Percentiles rank a stretch among this genome's conserved stretches.
Conservation (phyloP, 2,113 vertebrate genomes). For the Elephantulus edwardii region DNA sequence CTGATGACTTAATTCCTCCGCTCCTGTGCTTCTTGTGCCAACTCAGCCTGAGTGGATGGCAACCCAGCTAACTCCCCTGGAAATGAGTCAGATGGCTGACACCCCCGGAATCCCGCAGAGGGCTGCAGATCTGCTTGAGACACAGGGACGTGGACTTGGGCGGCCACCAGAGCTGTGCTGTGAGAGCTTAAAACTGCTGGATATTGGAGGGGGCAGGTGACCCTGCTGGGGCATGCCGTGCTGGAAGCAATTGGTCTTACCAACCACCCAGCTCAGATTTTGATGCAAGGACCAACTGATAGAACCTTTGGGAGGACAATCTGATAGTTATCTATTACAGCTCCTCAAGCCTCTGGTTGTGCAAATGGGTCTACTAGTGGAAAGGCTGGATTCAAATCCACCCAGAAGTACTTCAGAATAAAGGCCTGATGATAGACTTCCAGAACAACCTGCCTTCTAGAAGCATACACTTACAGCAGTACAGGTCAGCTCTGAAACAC, state of each 20-base stretch:
- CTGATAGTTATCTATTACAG: not conserved
- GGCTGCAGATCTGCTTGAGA: not conserved
- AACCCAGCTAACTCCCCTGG: conserved; percentile 47
- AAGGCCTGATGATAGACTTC: not conserved
- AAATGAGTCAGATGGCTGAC: conserved; percentile 56
- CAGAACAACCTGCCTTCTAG: not conserved
- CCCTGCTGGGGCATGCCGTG: too few species aligned
- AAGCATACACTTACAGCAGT: not conserved
- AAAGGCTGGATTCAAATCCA: not conserved
- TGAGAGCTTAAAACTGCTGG: not conserved
- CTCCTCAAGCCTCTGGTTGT: not conserved
- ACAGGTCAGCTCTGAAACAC: not conserved
- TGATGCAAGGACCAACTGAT: not conserved
- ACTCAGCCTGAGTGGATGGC: conserved; percentile 16
- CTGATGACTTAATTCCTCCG: conserved; percentile 65
- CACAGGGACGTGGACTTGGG: conserved; percentile 6
- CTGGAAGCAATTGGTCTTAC: not conserved
- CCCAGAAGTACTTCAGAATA: not conserved
- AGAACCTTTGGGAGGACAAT: not conserved
- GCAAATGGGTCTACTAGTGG: not conserved
- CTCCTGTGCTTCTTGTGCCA: conserved; percentile 27
- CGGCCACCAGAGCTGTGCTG: not conserved
- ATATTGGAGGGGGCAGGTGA: not conserved
- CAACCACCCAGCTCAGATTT: not conserved
- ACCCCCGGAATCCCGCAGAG: not conserved